phyloP scores from a whole-genome alignment of 2,888 invertebrate genomes.

The Eudasyphora cyanicolor region DNA sequence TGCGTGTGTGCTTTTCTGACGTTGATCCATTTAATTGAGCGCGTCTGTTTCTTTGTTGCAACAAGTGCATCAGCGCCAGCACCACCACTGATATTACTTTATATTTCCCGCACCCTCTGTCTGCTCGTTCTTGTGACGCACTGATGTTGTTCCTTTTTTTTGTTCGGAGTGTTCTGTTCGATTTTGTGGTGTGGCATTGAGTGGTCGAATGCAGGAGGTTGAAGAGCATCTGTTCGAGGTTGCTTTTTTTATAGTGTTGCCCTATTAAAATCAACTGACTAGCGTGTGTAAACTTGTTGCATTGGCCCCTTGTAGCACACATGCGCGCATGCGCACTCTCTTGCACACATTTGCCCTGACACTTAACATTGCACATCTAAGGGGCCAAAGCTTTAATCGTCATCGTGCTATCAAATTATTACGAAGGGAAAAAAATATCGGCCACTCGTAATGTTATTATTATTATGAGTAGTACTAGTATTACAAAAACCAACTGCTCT shows the following conservation, averaged over 20 bases:
- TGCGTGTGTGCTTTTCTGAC: constrained; percentile 34
- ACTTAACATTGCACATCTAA: not conserved
- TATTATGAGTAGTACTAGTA: not conserved
- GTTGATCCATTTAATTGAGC: constrained; percentile 52
- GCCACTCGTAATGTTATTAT: not conserved
- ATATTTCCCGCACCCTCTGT: too few species aligned
- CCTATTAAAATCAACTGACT: not conserved
- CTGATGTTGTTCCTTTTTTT: not conserved
- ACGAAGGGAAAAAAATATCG: not conserved
- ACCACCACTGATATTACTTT: too few species aligned
- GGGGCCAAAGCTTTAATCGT: constrained; percentile 7
- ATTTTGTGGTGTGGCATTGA: constrained; percentile 7
- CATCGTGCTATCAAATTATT: not conserved
- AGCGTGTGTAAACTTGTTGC: not conserved
- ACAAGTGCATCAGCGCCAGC: not conserved
- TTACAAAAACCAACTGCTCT: not conserved
- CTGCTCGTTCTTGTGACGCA: too few species aligned
- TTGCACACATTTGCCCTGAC: not conserved
- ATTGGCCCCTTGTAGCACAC: not conserved
- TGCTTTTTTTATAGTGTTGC: not conserved
- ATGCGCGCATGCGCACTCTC: not conserved
- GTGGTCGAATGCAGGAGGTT: not conserved
- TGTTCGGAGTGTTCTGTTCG: not conserved
- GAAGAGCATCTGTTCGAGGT: not conserved
- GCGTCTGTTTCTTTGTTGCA: constrained; percentile 28